Evolutionary conservation across 2,113 vertebrate species (phyloP).

Genomic region (Eublepharis macularius): DNA sequence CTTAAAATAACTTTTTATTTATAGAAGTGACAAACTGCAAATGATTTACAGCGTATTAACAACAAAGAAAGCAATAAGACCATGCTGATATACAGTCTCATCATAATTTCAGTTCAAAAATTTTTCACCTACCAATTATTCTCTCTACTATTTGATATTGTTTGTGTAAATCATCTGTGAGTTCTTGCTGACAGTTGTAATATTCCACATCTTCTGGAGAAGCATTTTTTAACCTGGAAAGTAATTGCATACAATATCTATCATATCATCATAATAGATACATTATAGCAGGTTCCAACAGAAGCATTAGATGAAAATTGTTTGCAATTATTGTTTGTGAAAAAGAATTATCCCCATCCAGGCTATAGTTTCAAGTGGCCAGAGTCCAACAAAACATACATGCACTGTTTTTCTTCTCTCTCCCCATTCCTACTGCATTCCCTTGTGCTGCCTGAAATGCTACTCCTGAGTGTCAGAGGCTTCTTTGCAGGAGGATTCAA

Average conservation of each 20-base stretch:
- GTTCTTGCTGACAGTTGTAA: constrained; percentile 95
- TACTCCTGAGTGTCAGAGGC: not conserved
- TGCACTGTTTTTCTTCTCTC: not conserved
- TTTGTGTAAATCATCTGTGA: constrained; percentile 95
- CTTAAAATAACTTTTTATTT: not conserved
- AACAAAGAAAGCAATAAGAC: not conserved
- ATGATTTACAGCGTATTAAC: not conserved
- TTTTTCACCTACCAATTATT: constrained; percentile 87
- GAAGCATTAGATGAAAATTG: not conserved
- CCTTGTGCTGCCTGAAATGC: not conserved
- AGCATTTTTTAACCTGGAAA: constrained; percentile 89
- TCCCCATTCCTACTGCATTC: too few species aligned
- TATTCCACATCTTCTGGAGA: constrained; percentile 99
- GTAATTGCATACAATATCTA: constrained; percentile 22
- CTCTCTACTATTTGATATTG: constrained; percentile 98
- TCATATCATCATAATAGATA: not conserved
- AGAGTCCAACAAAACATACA: not conserved
- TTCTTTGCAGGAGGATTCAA: not conserved
- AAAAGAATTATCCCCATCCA: not conserved
- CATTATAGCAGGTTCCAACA: not conserved
- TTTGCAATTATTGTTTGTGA: not conserved
- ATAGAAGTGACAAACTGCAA: not conserved
- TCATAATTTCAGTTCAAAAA: not conserved
- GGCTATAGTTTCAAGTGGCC: not conserved
- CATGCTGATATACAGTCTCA: not conserved